Evolutionary conservation across 1,140 invertebrate species (phyloP).

Genomic region (Tetraneura akinire): DNA sequence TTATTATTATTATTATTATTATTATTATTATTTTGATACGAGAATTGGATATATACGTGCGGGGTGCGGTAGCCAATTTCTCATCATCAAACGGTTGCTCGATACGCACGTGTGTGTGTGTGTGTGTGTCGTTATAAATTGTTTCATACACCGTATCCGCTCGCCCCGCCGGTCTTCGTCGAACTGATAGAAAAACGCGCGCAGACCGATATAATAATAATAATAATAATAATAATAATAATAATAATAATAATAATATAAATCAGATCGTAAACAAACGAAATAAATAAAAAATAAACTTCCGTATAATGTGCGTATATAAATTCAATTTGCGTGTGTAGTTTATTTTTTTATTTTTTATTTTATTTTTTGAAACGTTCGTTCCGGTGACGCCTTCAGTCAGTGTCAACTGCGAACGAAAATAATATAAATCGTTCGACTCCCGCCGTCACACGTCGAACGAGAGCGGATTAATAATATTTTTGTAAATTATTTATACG

Average conservation of each 20-base stretch:
- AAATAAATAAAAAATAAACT: constrained; percentile 44
- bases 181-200: too few relatives aligned
- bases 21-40: too few relatives aligned
- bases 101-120: background rate
- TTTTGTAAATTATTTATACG: too few relatives aligned
- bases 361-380: constrained; percentile 21
- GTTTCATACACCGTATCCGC: background rate
- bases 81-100: constrained; percentile 39
- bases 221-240: too few relatives aligned
- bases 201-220: too few relatives aligned
- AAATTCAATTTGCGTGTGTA: constrained; percentile 40
- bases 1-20: too few relatives aligned
- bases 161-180: background rate
- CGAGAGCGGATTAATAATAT: too few relatives aligned
- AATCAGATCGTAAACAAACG: constrained; percentile 42
- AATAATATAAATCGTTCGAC: constrained; percentile 13
- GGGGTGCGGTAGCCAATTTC: constrained; percentile 37
- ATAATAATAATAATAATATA: too few relatives aligned
- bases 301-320: background rate
- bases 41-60: too few relatives aligned
- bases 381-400: constrained; percentile 41
- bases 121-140: constrained; percentile 39
- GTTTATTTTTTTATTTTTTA: too few relatives aligned
- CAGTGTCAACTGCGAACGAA: constrained; percentile 14
- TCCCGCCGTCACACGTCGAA: too few relatives aligned